Evolutionary conservation across 2,113 vertebrate species (phyloP).

Genomic region (Thymallus thymallus): DNA sequence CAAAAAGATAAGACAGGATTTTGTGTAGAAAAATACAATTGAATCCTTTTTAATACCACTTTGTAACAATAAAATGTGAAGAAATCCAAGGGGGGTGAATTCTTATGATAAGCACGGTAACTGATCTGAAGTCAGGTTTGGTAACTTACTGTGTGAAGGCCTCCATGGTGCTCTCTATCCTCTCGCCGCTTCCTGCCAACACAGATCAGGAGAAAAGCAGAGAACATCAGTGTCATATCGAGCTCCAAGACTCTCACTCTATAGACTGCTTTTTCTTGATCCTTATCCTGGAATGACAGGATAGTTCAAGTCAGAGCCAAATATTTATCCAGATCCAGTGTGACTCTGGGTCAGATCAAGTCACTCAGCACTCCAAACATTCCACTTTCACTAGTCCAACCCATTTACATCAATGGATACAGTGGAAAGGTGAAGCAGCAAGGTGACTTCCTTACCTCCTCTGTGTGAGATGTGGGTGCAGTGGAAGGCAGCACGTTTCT

Average conservation of each 20-base stretch:
- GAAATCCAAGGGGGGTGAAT: no score
- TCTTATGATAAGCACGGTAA: no score
- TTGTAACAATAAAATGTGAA: no score
- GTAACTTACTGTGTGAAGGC: constrained; percentile 83
- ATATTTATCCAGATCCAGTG: neutral
- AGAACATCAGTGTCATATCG: neutral
- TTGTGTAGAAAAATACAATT: no score
- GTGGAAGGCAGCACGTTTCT: constrained; percentile 62
- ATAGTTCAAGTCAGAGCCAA: neutral
- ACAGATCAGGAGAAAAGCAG: constrained; percentile 18
- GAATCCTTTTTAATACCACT: no score
- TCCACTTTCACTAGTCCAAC: no score
- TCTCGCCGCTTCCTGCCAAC: constrained; percentile 79
- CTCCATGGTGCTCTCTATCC: constrained; percentile 82
- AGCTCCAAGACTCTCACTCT: neutral
- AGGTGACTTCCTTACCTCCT: constrained; percentile 70
- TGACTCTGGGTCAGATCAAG: neutral
- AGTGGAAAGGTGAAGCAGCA: no score
- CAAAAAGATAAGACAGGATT: no score
- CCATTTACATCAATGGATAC: no score
- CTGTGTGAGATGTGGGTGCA: constrained; percentile 79
- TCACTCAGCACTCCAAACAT: neutral
- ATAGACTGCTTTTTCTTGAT: neutral
- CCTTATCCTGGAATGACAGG: neutral
- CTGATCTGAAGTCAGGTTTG: no score